These are phyloP conservation scores for Clarias magur DNA, from an alignment of 2,113 vertebrate species.

Conservation along the genomic window DNA sequence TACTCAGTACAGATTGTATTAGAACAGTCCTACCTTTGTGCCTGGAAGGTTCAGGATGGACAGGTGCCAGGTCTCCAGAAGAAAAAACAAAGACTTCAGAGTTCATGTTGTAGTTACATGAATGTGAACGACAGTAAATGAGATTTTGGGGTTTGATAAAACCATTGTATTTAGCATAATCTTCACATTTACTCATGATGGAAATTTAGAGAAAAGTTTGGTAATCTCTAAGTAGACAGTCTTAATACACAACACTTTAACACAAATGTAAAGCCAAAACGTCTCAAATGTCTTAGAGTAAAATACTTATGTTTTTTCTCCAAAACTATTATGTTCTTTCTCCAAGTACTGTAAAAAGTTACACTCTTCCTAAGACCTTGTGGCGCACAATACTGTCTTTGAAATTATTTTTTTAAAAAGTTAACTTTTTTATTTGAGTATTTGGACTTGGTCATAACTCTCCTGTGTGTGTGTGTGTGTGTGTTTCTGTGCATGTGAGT, in stretches of 20 bases:
- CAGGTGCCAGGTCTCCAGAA: background rate
- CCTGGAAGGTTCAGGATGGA: background rate
- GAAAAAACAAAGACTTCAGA: background rate
- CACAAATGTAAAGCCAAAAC: background rate
- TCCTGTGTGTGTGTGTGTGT: background rate
- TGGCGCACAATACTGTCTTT: background rate
- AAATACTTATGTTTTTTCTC: background rate
- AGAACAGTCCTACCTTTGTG: background rate
- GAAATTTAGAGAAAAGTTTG: background rate
- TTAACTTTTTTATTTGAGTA: background rate
- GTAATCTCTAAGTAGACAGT: background rate
- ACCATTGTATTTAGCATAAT: background rate
- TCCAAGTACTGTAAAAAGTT: background rate
- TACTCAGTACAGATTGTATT: background rate
- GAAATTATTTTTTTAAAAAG: background rate
- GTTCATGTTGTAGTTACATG: background rate
- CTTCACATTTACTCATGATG: background rate
- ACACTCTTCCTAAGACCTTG: background rate
- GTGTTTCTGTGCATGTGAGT: conserved; percentile 34
- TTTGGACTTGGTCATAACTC: background rate
- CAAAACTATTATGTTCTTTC: background rate
- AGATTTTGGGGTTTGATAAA: background rate
- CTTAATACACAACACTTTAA: background rate
- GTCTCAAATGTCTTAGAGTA: background rate
- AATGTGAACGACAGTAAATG: background rate